Percentiles rank a stretch among this genome's conserved stretches.
Evolutionary conservation across 2,797 vertebrate genomes (phyloP).

Genomic region (Morus bassanus): DNA sequence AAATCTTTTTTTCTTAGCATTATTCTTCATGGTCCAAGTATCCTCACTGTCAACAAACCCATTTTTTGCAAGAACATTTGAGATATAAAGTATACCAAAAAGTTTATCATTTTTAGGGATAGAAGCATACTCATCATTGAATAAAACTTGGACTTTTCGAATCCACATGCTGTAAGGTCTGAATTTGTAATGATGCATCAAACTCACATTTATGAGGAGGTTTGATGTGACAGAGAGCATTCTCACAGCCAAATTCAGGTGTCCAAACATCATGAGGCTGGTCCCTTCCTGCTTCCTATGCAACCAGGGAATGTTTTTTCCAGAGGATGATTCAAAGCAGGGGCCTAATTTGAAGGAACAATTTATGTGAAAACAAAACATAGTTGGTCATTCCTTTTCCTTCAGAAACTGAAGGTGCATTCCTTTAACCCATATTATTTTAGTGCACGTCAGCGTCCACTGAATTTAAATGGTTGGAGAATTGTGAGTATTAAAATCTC

Average conservation of each 20-base stretch:
- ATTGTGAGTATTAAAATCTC: neutral
- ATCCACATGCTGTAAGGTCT: neutral
- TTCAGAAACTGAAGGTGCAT: neutral
- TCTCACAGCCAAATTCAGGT: neutral
- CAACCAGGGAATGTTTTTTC: neutral
- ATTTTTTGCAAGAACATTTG: neutral
- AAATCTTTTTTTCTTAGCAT: neutral
- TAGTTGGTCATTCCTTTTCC: neutral
- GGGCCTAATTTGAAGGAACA: neutral
- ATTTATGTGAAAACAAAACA: neutral
- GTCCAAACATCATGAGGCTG: neutral
- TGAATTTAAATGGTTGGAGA: neutral
- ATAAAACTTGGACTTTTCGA: neutral
- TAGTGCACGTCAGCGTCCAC: neutral
- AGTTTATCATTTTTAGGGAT: neutral
- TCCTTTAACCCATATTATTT: neutral
- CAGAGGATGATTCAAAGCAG: neutral
- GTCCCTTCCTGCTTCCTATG: neutral
- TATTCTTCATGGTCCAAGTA: neutral
- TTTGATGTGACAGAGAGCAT: neutral
- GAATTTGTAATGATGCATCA: neutral
- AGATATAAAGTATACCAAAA: neutral
- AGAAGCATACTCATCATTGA: neutral
- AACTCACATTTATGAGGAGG: neutral
- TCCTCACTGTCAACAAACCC: neutral